Evolutionary conservation across 2,113 vertebrate genomes (phyloP).

Genomic region (Proteles cristata): DNA sequence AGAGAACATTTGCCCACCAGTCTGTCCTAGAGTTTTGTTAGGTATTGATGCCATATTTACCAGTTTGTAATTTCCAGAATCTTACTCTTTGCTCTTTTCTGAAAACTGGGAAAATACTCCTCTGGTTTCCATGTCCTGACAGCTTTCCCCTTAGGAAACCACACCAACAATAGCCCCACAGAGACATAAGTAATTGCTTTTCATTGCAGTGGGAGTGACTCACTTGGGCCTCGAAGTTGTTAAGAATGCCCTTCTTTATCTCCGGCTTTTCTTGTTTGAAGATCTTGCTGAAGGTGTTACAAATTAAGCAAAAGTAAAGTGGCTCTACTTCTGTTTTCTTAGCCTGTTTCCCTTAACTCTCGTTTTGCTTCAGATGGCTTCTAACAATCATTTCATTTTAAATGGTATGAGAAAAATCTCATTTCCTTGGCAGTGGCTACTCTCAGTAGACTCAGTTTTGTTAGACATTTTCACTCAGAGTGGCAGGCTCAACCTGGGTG

Average conservation of each 20-base stretch:
- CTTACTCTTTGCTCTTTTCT: not conserved
- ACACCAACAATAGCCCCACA: not conserved
- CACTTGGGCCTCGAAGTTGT: not conserved
- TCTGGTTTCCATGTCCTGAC: not conserved
- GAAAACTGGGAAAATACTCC: constrained; percentile 23
- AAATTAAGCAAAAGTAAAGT: not conserved
- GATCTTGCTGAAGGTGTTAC: not conserved
- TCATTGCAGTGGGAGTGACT: not conserved
- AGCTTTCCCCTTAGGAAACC: not conserved
- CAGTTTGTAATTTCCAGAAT: not conserved
- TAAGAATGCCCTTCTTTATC: not conserved
- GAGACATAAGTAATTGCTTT: not conserved
- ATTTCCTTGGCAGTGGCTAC: not conserved
- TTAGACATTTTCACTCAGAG: not conserved
- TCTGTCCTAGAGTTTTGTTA: not conserved
- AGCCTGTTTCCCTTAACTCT: not conserved
- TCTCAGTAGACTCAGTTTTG: not conserved
- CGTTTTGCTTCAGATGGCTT: not conserved
- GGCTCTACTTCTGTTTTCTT: not conserved
- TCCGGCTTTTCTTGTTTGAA: not conserved
- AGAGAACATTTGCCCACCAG: not conserved
- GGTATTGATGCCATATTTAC: not conserved
- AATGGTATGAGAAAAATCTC: not conserved
- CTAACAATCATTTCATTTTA: not conserved
- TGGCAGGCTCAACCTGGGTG: not conserved